Base-by-base conservation (phyloP, 2,113 vertebrate species). In the Apeltes quadracus region DNA sequence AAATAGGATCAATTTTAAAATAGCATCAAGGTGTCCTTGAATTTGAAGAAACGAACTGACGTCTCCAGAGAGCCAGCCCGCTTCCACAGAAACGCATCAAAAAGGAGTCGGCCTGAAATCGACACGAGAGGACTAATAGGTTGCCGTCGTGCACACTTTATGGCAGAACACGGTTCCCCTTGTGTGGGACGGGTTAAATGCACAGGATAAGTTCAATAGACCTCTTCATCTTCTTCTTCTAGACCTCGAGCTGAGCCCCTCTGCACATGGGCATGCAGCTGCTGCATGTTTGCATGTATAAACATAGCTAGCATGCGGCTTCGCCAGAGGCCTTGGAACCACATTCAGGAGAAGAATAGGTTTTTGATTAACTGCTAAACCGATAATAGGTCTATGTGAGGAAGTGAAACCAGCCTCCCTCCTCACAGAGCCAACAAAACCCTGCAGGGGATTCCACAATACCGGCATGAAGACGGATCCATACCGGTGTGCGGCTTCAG, bases 241-340 rank as follows among this genome's bases (percentile, higher is more conserved):
- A 9, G 23, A 32, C 15, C 22, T 41, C 50, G 16, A 41, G 5
- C 9, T 39, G 36, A 41, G 22, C 25, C 39, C 38, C n/a, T 39
- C n/a, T 46, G 18, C n/a, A n/a, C n/a, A 14, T 63, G 22, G 76
- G 20, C 53, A n/a, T 55, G 43, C 13, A 43, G 56, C 6, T 79
- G 44, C 64, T 25, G 27, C 67, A 83, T 34, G 65, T 46, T 27
- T 58, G 48, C n/a, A 66, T 15, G 38, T 34, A 72, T 58, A 68
- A 25, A 50, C 56, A 50, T 51, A 32, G 66, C 32, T 36, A 22
- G 5, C 11, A 53, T 14, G 50, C 38, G 12, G 43, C 59, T 61
- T 65, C 51, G 84, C 59, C 46, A 68, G 46, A 46, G 48, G 16
- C 48, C n/a, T 67, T 75, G 85, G 84, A 73, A 83, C 84, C 82